Evolutionary conservation across 2,797 vertebrate species (phyloP).

Genomic region (Xyrichtys novacula): DNA sequence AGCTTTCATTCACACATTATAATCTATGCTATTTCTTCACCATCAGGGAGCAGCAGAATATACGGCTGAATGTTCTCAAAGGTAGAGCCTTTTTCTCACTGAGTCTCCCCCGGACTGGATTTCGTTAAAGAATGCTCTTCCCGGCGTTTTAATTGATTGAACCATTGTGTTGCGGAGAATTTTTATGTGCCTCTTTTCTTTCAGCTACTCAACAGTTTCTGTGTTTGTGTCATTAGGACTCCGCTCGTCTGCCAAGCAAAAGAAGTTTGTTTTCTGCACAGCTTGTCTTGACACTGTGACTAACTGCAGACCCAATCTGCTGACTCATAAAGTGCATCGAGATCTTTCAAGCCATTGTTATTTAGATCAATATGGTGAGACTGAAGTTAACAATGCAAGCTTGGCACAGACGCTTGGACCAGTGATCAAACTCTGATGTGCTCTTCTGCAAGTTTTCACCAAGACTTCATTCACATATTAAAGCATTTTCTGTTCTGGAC

Average conservation of each 20-base stretch:
- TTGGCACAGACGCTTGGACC: conserved; percentile 36
- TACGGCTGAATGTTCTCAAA: conserved; percentile 42
- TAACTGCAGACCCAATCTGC: conserved; percentile 63
- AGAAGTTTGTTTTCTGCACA: conserved; percentile 26
- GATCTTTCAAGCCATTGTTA: conserved; percentile 68
- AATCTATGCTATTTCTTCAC: conserved; percentile 23
- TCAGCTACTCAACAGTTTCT: conserved; percentile 46
- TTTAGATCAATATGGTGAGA: conserved; percentile 65
- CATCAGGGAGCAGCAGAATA: conserved; percentile 58
- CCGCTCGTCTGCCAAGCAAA: conserved; percentile 34
- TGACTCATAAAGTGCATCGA: conserved; percentile 66
- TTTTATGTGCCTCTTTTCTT: conserved; percentile 43
- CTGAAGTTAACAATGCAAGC: conserved; percentile 62
- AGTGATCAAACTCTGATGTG: conserved; percentile 23
- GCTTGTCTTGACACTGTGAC: conserved; percentile 47
- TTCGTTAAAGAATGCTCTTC: conserved; percentile 32
- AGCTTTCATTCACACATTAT: conserved; percentile 16
- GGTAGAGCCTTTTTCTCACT: conserved; percentile 33
- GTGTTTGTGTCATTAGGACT: conserved; percentile 45
- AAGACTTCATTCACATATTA: background rate
- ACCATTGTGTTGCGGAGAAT: conserved; percentile 36
- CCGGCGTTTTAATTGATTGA: conserved; percentile 45
- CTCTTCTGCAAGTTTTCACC: conserved; percentile 2
- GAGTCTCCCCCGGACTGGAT: conserved; percentile 40
- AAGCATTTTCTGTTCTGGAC: background rate